Evolutionary conservation across 2,888 invertebrate species (phyloP), one percentile per base, ranked within the genome.

Genomic region (Odontothrips loti): DNA sequence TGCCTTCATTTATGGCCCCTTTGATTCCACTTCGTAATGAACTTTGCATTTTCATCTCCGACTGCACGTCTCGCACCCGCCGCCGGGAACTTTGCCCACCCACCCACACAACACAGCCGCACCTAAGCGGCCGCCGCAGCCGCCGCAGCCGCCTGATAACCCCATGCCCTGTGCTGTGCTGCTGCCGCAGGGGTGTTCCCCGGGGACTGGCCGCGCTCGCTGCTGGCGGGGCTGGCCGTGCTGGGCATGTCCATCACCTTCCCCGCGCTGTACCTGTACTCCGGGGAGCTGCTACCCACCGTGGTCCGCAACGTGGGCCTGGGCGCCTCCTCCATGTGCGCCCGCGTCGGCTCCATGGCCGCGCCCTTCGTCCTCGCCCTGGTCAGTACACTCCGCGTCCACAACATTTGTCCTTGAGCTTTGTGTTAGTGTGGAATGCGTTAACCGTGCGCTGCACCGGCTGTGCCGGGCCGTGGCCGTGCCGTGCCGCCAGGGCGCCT

Each of bases 231-330:
- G 83, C 86, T 92, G 78, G 95, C 94, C 0, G 92, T 96, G 83
- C 93, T 94, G 85, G 95, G 95, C 17, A 92, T 95, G 87, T 93
- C 95, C 23, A 91, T 95, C 78, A 91, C 93, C 0, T 97, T 96
- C 86, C 94, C 95, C 1, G 94, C 94, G 1, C 94, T 94, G 8
- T 97, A 96, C 86, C 90, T 97, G 23, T 97, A 94, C 87, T 94
- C 94, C 0, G 95, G 95, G 0, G 97, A 97, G 87, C 87, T 96
- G 20, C 96, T 96, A 86, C 97, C 97, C 0, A 97, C 97, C 0
- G 93, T 96, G 1, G 93, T 96, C 0, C 90, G 97, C 48, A 96
- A 96, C 85, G 92, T 94, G 75, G 96, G 95, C 0, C 92, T 97
- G 81, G 97, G 97, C 0, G 89, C 94, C 4, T 93, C 95, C 47